Base-by-base conservation (phyloP, 2,888 invertebrate species). In the Acronicta psi region DNA sequence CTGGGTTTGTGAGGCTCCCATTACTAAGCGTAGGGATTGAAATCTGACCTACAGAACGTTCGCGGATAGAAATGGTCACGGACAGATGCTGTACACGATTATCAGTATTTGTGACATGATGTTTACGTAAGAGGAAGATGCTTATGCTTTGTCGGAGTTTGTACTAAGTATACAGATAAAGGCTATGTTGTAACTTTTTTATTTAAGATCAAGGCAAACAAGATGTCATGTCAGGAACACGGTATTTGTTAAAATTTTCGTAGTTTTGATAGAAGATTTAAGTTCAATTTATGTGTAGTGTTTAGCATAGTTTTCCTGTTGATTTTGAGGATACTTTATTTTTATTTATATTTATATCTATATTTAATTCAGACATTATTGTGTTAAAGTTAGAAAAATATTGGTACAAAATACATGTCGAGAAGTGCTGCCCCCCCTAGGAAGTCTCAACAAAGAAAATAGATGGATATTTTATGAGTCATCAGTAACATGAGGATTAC, bases 401-500 rank as follows among this genome's bases (percentile, higher is more conserved):
- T 34, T 45, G 25, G 29, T 53, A 55, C 38, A 57, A 46, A 38
- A 57, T 37, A 47, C 29, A 45, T 31, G 20, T 37, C 38, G 37
- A 37, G n/a, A 14, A 41, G 34, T 42, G 38, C 6, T 14, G 13
- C 31, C n/a, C 14, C 46, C 25, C 2, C 29, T 37, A 43, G 40
- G n/a, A 51, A 36, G 43, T 47, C 37, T n/a, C 23, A 16, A 38
- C 14, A 41, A 52, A 18, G n/a, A 59, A 60, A 67, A 62, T 40
- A 56, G 46, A 65, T 29, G 18, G 46, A 43, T 59, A 54, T 57
- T 67, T 62, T 56, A 72, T 67, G 64, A 61, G 64, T 73, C 58
- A 59, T 58, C 42, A 38, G 23, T 65, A 25, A 64, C 36, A 69
- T 43, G 46, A 69, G 57, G 44, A 59, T 60, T 34, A 65, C 61